phyloP scores from a whole-genome alignment of 1,140 invertebrate genomes.

The Aricia agestis region DNA sequence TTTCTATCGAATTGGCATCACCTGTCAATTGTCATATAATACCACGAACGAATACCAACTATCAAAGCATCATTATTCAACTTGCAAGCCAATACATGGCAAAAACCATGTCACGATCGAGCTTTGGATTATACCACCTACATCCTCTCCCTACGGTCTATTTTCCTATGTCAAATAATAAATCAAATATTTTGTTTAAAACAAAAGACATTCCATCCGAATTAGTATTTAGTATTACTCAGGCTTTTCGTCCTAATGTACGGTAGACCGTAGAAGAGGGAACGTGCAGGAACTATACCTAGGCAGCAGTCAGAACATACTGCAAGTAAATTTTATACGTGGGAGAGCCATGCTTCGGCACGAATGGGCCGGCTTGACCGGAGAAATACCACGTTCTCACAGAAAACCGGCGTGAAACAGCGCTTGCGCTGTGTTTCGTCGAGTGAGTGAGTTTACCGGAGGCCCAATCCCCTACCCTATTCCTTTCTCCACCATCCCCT shows the following conservation, averaged over 20 bases:
- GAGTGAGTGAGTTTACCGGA: too few relatives aligned
- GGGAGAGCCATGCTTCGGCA: too few relatives aligned
- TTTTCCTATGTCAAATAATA: neutral
- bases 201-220: neutral
- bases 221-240: neutral
- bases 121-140: neutral
- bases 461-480: too few relatives aligned
- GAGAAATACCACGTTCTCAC: too few relatives aligned
- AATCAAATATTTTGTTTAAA: neutral
- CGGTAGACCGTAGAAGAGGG: neutral
- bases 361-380: too few relatives aligned
- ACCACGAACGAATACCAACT: conserved; percentile 46
- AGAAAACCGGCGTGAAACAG: too few relatives aligned
- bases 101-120: conserved; percentile 30
- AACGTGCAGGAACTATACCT: neutral
- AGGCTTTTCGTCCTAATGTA: neutral
- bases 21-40: conserved; percentile 35
- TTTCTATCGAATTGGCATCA: neutral
- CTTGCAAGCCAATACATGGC: conserved; percentile 42
- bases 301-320: neutral
- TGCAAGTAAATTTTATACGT: neutral
- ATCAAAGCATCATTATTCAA: conserved; percentile 61
- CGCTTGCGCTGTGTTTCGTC: too few relatives aligned
- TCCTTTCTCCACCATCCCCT: too few relatives aligned
- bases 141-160: neutral